These are phyloP conservation scores for Triops longicaudatus DNA, from an alignment of 1,140 invertebrate species.

Conservation along the genomic window DNA sequence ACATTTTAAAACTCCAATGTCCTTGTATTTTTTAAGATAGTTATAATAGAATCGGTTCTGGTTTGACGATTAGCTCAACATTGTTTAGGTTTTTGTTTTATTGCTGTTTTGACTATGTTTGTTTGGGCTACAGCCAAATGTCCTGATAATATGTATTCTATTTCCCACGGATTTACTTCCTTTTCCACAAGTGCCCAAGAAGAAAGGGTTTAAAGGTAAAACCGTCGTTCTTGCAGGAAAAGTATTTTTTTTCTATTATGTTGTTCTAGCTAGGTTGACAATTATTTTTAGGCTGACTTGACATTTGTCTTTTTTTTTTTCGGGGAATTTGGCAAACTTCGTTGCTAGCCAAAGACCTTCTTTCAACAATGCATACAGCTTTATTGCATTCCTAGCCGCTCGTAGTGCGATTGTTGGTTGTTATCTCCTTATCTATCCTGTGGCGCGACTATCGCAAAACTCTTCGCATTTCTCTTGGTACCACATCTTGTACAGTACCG, in stretches of 20 bases:
- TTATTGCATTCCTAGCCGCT: background rate
- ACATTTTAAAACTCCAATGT: background rate
- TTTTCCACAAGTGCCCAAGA: constrained; percentile 49
- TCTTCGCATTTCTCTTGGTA: background rate
- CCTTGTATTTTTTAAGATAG: background rate
- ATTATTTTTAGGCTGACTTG: constrained; percentile 15
- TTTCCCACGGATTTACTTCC: constrained; percentile 14
- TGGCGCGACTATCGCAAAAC: background rate
- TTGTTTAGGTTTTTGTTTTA: background rate
- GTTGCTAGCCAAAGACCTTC: background rate
- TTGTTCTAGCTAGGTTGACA: constrained; percentile 16
- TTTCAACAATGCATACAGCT: constrained; percentile 19
- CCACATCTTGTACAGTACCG: background rate
- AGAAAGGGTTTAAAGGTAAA: constrained; percentile 57
- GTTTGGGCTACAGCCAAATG: constrained; percentile 10
- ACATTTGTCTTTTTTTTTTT: constrained; percentile 3
- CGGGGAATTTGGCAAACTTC: background rate
- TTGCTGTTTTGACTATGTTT: background rate
- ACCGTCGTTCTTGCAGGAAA: constrained; percentile 28
- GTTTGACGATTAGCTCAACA: background rate
- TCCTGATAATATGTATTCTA: constrained; percentile 13
- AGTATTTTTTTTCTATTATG: constrained; percentile 13
- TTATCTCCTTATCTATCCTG: background rate
- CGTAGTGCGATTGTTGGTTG: constrained; percentile 16
- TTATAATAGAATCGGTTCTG: background rate